Evolutionary conservation across 2,797 vertebrate species (phyloP).

Genomic region (Esox lucius): DNA sequence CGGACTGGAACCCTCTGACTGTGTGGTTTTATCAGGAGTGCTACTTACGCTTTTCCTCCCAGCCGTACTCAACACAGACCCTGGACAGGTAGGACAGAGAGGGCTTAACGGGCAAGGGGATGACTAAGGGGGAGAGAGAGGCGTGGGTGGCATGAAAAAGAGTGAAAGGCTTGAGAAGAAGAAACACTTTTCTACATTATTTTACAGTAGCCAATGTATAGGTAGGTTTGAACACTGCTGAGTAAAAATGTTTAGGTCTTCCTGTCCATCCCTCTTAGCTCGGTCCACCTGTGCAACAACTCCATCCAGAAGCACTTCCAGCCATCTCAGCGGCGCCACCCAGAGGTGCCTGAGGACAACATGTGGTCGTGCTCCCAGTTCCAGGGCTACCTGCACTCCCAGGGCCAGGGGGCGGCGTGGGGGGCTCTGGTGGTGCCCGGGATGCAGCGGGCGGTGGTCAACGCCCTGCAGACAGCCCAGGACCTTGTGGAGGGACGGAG

Average conservation of each 20-base stretch:
- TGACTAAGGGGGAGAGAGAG: neutral
- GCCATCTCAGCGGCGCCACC: slow-evolving; percentile 71
- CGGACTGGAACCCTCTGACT: slow-evolving; percentile 92
- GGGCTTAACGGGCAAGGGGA: neutral
- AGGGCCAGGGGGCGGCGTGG: slow-evolving; percentile 75
- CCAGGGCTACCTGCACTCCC: slow-evolving; percentile 71
- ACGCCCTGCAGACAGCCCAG: slow-evolving; percentile 80
- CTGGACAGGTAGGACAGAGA: slow-evolving; percentile 77
- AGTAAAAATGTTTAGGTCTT: neutral
- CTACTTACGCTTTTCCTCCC: slow-evolving; percentile 92
- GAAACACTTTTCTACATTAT: neutral
- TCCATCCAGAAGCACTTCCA: slow-evolving; percentile 85
- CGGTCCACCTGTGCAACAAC: slow-evolving; percentile 92
- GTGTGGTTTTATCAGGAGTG: slow-evolving; percentile 90
- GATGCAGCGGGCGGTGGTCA: slow-evolving; percentile 86
- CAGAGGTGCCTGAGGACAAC: slow-evolving; percentile 78
- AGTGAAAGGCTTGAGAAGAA: neutral
- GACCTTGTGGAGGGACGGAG: slow-evolving; percentile 81
- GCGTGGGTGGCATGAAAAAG: neutral
- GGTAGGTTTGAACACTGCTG: neutral
- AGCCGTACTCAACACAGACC: slow-evolving; percentile 81
- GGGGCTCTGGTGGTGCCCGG: slow-evolving; percentile 78
- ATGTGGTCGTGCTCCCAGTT: slow-evolving; percentile 90
- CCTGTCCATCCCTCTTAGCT: slow-evolving; percentile 61
- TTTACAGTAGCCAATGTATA: neutral